A percentile compares a stretch with the other conserved stretches of the same genome.
Conservation (phyloP, 2,888 invertebrate genomes). For the Panorpa germanica region DNA sequence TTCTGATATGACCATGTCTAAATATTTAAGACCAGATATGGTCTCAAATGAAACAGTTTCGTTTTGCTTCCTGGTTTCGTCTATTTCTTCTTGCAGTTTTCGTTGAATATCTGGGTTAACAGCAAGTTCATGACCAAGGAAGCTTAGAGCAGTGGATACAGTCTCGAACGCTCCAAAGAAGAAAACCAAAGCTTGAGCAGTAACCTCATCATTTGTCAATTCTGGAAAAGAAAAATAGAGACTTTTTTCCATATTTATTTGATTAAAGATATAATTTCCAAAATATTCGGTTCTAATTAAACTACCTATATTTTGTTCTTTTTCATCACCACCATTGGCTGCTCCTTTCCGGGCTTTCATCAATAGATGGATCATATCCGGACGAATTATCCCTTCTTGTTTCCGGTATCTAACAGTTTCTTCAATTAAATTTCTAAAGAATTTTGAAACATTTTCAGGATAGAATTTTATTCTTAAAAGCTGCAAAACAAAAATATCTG, state of each 20-base stretch:
- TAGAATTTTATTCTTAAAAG: constrained; percentile 4
- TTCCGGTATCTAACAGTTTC: constrained; percentile 1
- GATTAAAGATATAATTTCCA: too few relatives aligned
- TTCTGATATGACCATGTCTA: too few relatives aligned
- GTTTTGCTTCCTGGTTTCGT: not conserved
- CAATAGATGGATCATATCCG: constrained; percentile 7
- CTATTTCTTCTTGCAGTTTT: constrained; percentile 1
- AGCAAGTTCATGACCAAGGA: constrained; percentile 5
- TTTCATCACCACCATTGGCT: not conserved
- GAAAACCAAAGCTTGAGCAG: constrained; percentile 6
- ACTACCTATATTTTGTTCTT: not conserved
- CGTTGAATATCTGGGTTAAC: constrained; percentile 7
- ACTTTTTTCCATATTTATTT: too few relatives aligned
- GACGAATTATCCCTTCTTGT: not conserved
- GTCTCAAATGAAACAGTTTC: too few relatives aligned
- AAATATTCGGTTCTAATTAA: too few relatives aligned
- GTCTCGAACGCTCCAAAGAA: constrained; percentile 8
- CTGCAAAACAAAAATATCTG: constrained; percentile 1
- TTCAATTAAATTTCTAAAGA: constrained; percentile 3
- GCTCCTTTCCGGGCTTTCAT: not conserved
- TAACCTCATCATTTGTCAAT: constrained; percentile 1
- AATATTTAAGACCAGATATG: too few relatives aligned
- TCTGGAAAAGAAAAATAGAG: too few relatives aligned
- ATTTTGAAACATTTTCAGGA: not conserved
- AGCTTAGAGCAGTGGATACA: too few relatives aligned